A percentile compares a stretch with the other conserved stretches of the same genome.
Conservation (phyloP, 2,797 vertebrate species). For the Falco cherrug region DNA sequence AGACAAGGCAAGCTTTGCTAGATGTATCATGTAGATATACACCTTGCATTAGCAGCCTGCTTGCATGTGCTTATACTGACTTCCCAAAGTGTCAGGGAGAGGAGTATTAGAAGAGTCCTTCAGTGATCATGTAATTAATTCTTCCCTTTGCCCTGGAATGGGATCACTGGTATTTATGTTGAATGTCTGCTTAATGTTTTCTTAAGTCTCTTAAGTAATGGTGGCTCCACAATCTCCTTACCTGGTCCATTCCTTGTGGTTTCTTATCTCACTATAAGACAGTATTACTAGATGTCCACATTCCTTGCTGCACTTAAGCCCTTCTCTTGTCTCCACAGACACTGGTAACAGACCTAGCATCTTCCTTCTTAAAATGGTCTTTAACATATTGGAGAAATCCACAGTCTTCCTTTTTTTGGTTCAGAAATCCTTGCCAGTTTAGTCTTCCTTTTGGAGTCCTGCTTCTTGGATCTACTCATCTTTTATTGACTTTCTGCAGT, state of each 20-base stretch:
- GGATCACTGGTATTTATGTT: not conserved
- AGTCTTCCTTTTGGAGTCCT: not conserved
- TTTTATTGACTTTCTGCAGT: not conserved
- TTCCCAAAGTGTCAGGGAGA: not conserved
- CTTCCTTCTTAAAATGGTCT: not conserved
- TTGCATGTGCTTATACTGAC: not conserved
- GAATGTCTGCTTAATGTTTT: not conserved
- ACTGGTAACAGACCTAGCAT: not conserved
- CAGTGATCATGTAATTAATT: not conserved
- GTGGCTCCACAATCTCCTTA: not conserved
- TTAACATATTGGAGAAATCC: not conserved
- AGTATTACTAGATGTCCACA: not conserved
- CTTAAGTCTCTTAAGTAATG: not conserved
- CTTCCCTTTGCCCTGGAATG: not conserved
- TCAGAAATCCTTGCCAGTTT: not conserved
- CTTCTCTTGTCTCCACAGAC: not conserved
- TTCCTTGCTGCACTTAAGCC: not conserved
- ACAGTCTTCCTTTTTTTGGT: not conserved
- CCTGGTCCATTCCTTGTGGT: not conserved
- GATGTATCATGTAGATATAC: not conserved
- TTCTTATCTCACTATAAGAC: not conserved
- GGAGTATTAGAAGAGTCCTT: not conserved
- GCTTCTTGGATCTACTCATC: not conserved
- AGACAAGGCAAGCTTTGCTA: not conserved
- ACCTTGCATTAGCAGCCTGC: not conserved